Evolutionary conservation across 2,797 vertebrate species (phyloP).

Genomic region (Ptychobarbus kaznakovi): DNA sequence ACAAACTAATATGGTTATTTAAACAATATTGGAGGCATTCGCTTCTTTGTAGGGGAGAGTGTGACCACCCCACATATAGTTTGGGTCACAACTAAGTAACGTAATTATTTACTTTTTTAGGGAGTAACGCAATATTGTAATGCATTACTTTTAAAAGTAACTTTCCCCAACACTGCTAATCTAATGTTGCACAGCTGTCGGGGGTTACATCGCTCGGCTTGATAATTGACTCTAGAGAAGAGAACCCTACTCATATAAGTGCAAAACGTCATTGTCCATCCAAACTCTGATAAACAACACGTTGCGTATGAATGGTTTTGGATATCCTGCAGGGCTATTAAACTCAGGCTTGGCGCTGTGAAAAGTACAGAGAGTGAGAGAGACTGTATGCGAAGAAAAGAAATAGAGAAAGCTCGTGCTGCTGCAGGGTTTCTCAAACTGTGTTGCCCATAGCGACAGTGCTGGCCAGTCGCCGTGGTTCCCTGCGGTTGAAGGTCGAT

Average conservation of each 20-base stretch:
- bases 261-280: conserved; percentile 8
- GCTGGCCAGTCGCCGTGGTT: conserved; percentile 56
- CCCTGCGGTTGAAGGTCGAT: conserved; percentile 78
- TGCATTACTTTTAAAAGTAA: too few species aligned
- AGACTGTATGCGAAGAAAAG: conserved; percentile 17
- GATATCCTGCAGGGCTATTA: conserved; percentile 35
- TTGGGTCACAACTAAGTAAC: too few species aligned
- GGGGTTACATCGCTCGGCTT: background rate
- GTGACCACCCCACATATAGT: too few species aligned
- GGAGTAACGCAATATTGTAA: too few species aligned
- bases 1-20: too few species aligned
- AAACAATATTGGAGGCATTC: too few species aligned
- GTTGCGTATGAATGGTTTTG: conserved; percentile 15
- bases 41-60: too few species aligned
- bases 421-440: conserved; percentile 29
- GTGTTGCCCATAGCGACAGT: conserved; percentile 37
- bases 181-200: conserved; percentile 11
- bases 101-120: too few species aligned
- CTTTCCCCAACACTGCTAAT: background rate
- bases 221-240: background rate
- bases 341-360: background rate
- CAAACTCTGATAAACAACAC: conserved; percentile 30
- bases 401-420: conserved; percentile 47
- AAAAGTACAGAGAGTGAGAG: background rate
- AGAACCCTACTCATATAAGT: conserved; percentile 7